Conservation (phyloP, 2,113 vertebrate genomes). For the Terrapene triunguis region DNA sequence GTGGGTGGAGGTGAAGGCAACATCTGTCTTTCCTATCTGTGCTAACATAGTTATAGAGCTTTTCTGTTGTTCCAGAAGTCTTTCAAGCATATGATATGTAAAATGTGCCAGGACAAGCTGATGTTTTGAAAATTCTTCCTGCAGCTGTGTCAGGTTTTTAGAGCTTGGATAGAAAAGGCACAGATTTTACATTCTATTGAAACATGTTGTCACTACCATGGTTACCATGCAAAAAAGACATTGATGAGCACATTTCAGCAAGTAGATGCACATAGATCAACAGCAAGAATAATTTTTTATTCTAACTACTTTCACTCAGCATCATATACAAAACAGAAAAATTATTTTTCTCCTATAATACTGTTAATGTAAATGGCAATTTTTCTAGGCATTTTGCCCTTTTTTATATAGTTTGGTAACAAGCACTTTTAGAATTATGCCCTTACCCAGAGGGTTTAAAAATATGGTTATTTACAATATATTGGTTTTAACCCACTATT, state of each 20-base stretch:
- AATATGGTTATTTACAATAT: background rate
- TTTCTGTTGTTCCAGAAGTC: conserved; percentile 32
- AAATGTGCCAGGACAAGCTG: conserved; percentile 38
- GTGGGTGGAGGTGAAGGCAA: background rate
- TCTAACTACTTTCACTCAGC: background rate
- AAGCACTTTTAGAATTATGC: background rate
- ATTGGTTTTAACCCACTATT: background rate
- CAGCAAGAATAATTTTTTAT: background rate
- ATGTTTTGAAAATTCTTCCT: conserved; percentile 44
- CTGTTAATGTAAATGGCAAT: background rate
- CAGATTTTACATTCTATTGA: background rate
- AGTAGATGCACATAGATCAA: background rate
- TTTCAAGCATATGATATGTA: conserved; percentile 34
- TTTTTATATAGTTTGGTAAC: background rate
- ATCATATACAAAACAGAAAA: background rate
- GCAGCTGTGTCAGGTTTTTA: conserved; percentile 46
- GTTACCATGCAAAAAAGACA: conserved; percentile 49
- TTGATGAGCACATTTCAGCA: background rate
- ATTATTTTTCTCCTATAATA: background rate
- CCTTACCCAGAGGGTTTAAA: background rate
- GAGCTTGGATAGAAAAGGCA: conserved; percentile 12
- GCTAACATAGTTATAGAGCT: conserved; percentile 12
- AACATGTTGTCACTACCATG: conserved; percentile 54
- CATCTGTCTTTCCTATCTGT: conserved; percentile 22
- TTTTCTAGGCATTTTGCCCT: background rate